Percentiles rank a stretch among this genome's conserved stretches.
Evolutionary conservation across 1,140 invertebrate genomes (phyloP).

Genomic region (Bombus waltoni): DNA sequence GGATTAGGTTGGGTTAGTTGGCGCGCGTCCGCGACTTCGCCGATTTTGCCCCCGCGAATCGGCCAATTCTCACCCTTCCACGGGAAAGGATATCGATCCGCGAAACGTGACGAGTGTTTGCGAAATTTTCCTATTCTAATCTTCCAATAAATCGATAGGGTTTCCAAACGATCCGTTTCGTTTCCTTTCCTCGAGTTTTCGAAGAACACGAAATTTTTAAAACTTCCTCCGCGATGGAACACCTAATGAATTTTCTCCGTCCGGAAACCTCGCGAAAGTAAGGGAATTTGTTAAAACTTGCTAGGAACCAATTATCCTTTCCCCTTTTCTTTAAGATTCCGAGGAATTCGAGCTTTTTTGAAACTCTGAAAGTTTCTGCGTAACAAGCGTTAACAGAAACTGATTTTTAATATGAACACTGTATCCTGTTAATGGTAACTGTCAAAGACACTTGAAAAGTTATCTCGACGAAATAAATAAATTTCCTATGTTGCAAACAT

Average conservation of each 20-base stretch:
- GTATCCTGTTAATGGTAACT: background rate
- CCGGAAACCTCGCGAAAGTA: too few species aligned
- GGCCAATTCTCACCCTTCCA: constrained; percentile 25
- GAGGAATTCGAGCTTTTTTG: background rate
- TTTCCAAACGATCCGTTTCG: background rate
- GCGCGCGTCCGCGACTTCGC: constrained; percentile 54
- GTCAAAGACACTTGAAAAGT: too few species aligned
- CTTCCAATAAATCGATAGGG: background rate
- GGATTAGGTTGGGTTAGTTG: constrained; percentile 65
- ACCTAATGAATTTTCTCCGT: background rate
- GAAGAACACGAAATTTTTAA: background rate
- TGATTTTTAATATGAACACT: too few species aligned
- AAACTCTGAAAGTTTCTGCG: background rate
- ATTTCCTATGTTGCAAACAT: too few species aligned
- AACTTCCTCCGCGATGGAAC: too few species aligned
- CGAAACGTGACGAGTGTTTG: constrained; percentile 18
- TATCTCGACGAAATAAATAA: too few species aligned
- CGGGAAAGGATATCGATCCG: constrained; percentile 11
- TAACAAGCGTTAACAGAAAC: too few species aligned
- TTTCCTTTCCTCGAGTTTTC: background rate
- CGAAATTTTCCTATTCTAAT: background rate
- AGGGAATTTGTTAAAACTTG: background rate
- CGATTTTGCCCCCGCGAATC: constrained; percentile 26
- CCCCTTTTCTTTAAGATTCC: background rate
- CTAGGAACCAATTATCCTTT: background rate